Evolutionary conservation across 2,113 vertebrate species (phyloP).

Genomic region (Thamnaconus septentrionalis): DNA sequence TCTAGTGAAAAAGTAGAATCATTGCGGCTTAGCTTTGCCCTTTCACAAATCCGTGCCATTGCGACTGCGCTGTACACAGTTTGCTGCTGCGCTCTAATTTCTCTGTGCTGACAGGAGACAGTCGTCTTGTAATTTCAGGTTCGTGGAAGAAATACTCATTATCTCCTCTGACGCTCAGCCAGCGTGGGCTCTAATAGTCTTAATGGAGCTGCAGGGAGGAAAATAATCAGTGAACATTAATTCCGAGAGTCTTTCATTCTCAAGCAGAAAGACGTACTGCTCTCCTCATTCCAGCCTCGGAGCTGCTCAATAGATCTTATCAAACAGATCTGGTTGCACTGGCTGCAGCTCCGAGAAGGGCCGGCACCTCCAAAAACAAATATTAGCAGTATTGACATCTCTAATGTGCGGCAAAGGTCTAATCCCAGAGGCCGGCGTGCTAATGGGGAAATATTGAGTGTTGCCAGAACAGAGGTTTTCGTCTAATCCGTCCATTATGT

Average conservation of each 20-base stretch:
- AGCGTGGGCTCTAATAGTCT: not conserved
- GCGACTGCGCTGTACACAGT: no score
- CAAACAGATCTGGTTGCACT: slow-evolving; percentile 68
- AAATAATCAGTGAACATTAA: slow-evolving; percentile 16
- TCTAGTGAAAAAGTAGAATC: slow-evolving; percentile 49
- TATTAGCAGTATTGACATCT: slow-evolving; percentile 77
- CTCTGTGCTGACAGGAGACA: no score
- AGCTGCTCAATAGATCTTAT: slow-evolving; percentile 59
- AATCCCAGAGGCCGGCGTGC: slow-evolving; percentile 64
- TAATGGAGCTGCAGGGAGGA: not conserved
- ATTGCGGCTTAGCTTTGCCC: slow-evolving; percentile 23
- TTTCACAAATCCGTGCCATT: no score
- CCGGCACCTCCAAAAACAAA: slow-evolving; percentile 70
- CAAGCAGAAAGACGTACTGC: slow-evolving; percentile 32
- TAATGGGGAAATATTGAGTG: slow-evolving; percentile 82
- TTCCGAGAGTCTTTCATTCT: slow-evolving; percentile 16
- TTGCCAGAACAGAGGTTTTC: slow-evolving; percentile 70
- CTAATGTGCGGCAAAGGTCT: slow-evolving; percentile 78
- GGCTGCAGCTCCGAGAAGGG: slow-evolving; percentile 57
- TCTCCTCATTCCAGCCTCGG: slow-evolving; percentile 43
- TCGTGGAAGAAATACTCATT: not conserved
- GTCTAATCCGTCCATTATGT: slow-evolving; percentile 71
- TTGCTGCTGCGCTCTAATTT: no score
- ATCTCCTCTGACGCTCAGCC: not conserved
- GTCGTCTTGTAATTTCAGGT: no score